Percentiles rank a stretch among this genome's conserved stretches.
These are phyloP conservation scores for Tipula unca DNA, from an alignment of 2,888 invertebrate genomes.

Conservation along the genomic window DNA sequence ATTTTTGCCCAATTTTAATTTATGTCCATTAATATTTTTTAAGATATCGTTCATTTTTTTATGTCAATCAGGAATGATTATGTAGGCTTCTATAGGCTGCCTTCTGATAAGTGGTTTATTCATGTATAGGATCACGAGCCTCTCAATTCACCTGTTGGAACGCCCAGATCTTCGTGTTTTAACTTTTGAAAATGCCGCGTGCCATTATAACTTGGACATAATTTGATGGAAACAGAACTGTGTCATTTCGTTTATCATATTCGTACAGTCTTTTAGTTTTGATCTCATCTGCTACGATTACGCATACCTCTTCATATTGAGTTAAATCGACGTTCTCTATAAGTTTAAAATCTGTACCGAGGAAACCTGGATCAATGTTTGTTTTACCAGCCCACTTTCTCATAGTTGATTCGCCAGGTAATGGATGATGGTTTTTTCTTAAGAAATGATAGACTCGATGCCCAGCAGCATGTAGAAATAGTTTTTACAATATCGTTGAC, in stretches of 20 bases:
- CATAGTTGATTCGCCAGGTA: slow-evolving; percentile 20
- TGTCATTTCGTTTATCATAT: slow-evolving; percentile 21
- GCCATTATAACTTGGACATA: too few relatives aligned
- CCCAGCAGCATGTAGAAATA: slow-evolving; percentile 22
- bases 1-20: too few relatives aligned
- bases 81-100: too few relatives aligned
- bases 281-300: too few relatives aligned
- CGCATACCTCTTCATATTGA: slow-evolving; percentile 23
- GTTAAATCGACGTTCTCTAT: slow-evolving; percentile 19
- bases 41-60: neutral
- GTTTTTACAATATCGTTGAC: neutral
- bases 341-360: slow-evolving; percentile 8
- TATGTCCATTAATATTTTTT: neutral
- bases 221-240: too few relatives aligned
- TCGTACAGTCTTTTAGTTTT: too few relatives aligned
- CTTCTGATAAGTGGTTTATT: neutral
- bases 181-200: slow-evolving; percentile 26
- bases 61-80: too few relatives aligned
- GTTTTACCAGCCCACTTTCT: slow-evolving; percentile 21
- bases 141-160: neutral
- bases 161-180: neutral
- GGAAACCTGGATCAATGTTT: too few relatives aligned
- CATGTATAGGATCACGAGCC: neutral
- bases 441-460: slow-evolving; percentile 17
- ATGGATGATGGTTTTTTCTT: slow-evolving; percentile 20